These are phyloP conservation scores for Bombylius discolor DNA, from an alignment of 2,888 invertebrate genomes.

Conservation along the genomic window DNA sequence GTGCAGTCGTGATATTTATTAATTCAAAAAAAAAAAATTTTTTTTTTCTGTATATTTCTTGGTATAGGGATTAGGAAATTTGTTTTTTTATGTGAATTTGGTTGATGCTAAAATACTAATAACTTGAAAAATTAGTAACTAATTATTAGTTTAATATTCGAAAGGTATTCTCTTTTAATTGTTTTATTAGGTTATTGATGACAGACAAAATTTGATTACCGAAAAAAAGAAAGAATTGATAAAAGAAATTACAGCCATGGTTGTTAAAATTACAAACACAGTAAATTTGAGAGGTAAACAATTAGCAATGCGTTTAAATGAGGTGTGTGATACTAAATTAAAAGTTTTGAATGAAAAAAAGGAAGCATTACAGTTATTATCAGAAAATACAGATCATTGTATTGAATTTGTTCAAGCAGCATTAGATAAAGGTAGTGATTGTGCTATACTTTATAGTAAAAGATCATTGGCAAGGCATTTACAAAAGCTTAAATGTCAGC, in stretches of 20 bases:
- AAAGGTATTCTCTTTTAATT: slow-evolving; percentile 18
- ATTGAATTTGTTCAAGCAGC: slow-evolving; percentile 71
- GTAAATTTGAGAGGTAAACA: slow-evolving; percentile 74
- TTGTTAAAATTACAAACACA: slow-evolving; percentile 70
- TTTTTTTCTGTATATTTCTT: too few species aligned
- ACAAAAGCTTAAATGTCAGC: slow-evolving; percentile 66
- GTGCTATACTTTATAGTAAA: slow-evolving; percentile 72
- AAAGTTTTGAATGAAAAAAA: slow-evolving; percentile 75
- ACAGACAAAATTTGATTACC: slow-evolving; percentile 68
- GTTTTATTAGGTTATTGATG: slow-evolving; percentile 57
- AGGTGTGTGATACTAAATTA: slow-evolving; percentile 60
- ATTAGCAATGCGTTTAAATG: slow-evolving; percentile 64
- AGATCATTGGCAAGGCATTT: slow-evolving; percentile 60
- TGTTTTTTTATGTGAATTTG: too few species aligned
- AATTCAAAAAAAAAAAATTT: too few species aligned
- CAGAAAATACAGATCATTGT: slow-evolving; percentile 78
- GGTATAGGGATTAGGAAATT: too few species aligned
- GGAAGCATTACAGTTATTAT: slow-evolving; percentile 65
- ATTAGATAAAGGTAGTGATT: slow-evolving; percentile 66
- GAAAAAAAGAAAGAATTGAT: slow-evolving; percentile 75
- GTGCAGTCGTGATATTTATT: too few species aligned
- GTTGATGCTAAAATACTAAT: neutral
- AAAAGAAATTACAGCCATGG: slow-evolving; percentile 76
- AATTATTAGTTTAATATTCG: slow-evolving; percentile 9
- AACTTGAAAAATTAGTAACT: neutral